Percentiles rank a stretch among this genome's conserved stretches.
Evolutionary conservation across 2,113 vertebrate species (phyloP).

Genomic region (Rhodinocichla rosea): DNA sequence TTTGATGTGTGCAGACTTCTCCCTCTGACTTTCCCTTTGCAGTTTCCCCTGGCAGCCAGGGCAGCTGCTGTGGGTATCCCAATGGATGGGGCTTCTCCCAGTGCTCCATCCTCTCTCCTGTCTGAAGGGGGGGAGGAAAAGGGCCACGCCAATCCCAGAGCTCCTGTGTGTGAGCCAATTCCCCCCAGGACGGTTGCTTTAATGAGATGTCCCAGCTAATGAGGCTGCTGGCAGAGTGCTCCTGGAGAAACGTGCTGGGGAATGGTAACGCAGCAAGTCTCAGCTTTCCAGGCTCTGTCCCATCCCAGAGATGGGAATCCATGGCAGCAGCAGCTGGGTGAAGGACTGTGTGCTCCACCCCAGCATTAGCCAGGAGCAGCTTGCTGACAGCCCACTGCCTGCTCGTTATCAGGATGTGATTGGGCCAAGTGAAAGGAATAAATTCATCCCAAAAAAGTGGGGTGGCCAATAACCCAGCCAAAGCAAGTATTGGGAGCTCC

Average conservation of each 20-base stretch:
- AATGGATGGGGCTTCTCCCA: not conserved
- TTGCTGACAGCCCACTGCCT: not conserved
- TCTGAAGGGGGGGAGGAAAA: not conserved
- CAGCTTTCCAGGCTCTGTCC: not conserved
- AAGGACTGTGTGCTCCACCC: not conserved
- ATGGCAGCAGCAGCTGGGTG: not conserved
- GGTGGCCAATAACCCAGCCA: not conserved
- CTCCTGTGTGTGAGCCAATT: not conserved
- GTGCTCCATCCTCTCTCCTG: not conserved
- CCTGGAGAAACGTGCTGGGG: not conserved
- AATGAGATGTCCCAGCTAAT: not conserved
- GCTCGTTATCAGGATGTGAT: rapidly evolving
- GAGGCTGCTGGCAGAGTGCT: not conserved
- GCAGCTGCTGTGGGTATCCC: not conserved
- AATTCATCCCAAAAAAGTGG: not conserved
- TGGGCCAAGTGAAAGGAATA: not conserved
- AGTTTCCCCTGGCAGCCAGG: not conserved
- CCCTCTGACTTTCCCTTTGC: not conserved
- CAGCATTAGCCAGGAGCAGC: not conserved
- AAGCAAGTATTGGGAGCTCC: not conserved
- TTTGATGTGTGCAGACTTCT: slow-evolving; percentile 24
- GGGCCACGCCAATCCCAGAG: not conserved
- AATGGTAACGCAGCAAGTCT: not conserved
- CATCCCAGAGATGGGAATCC: not conserved
- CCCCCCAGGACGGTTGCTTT: not conserved